Base-by-base conservation (phyloP, 2,888 invertebrate species). In the Hylaea fasciaria region DNA sequence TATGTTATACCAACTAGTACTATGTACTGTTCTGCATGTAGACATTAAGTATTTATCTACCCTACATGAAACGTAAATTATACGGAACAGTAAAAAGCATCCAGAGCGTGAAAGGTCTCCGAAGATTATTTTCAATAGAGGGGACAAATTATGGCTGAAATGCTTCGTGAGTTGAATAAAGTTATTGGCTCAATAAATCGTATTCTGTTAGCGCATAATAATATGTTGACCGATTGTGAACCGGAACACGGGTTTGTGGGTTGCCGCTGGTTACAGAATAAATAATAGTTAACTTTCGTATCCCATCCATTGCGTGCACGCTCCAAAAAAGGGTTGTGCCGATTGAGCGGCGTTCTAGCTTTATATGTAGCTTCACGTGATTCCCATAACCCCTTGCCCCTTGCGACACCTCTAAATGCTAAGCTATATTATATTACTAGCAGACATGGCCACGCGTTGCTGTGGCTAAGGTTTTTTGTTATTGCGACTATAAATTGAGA, bases 201-300 rank as follows among this genome's bases (percentile, higher is more conserved):
- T 64, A 65, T 69, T 66, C 51, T 58, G 66, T 66, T 67, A 66
- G 57, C 69, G 67, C 22, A 22, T 22, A 68, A 22, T 22, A 68
- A 67, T 52, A 57, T 67, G 66, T 72, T 71, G 69, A 66, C 50
- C 61, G 65, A 57, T 57, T 58, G 68, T 49, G 58, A 54, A 35
- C 57, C 54, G 63, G 51, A 29, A 46, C 57, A 71, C 75, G 81
- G 84, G 82, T 80, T 82, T 64, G 66, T 80, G 78, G 85, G 86
- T 83, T 81, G 82, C 71, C 77, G 79, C 32, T 40, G n/a, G n/a
- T n/a, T n/a, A n/a, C n/a, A n/a, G n/a, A n/a, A n/a, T n/a, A n/a
- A n/a, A n/a, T n/a, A n/a, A n/a, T n/a, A n/a, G n/a, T n/a, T n/a
- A n/a, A n/a, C n/a, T n/a, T n/a, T n/a, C n/a, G n/a, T 28, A 28